Percentiles rank a stretch among this genome's conserved stretches.
phyloP scores from a whole-genome alignment of 1,140 invertebrate species.

The Metopolophium dirhodum region DNA sequence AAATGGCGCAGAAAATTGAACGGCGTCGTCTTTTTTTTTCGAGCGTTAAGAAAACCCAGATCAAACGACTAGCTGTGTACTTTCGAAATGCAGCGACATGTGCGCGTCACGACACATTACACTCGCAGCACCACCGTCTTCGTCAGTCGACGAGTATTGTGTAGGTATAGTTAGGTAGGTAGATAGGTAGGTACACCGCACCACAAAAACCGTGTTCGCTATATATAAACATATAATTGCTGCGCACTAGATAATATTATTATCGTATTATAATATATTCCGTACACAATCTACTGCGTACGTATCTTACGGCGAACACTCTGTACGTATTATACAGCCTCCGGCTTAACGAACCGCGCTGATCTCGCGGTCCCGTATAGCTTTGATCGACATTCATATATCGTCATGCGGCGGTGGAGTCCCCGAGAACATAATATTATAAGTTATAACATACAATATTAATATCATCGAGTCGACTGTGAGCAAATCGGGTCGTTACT shows the following conservation, averaged over 20 bases:
- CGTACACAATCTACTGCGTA: not conserved
- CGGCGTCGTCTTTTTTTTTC: not conserved
- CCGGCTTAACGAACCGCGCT: not conserved
- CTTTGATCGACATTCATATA: not conserved
- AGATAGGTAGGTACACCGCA: not conserved
- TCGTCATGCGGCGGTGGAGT: not conserved
- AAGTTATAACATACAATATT: constrained; percentile 5
- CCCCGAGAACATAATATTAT: constrained; percentile 11
- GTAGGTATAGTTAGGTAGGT: not conserved
- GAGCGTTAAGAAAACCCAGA: not conserved
- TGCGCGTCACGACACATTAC: not conserved
- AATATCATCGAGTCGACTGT: not conserved
- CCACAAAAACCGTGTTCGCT: not conserved
- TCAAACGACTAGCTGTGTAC: not conserved
- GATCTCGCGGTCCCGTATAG: not conserved
- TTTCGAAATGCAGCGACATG: not conserved
- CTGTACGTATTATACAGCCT: not conserved
- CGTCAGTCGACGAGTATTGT: not conserved
- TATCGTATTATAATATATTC: constrained; percentile 17
- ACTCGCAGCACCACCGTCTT: not conserved
- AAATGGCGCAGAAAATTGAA: not conserved
- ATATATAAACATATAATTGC: not conserved
- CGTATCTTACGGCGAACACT: not conserved
- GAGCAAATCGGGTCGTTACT: not conserved
- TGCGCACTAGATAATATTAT: constrained; percentile 8